Conservation (phyloP, 2,797 vertebrate species). For the Sebastes wilsoni region DNA sequence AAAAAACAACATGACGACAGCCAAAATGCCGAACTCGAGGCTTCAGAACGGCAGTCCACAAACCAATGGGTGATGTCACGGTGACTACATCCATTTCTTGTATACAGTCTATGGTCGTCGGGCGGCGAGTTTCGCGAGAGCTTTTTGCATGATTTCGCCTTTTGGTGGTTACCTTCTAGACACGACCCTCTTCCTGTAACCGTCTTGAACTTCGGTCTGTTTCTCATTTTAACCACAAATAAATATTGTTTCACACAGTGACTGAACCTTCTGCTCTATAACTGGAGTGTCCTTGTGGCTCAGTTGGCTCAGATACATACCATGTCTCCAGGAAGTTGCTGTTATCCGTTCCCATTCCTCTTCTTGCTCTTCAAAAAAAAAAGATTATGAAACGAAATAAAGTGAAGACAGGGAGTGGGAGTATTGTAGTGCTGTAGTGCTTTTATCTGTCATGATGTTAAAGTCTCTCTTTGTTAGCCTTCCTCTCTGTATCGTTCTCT, state of each 20-base stretch:
- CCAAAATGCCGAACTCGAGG: too few relatives aligned
- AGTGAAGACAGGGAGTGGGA: slow-evolving; percentile 26
- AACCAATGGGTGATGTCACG: too few relatives aligned
- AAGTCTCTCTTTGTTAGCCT: slow-evolving; percentile 19
- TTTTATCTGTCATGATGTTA: slow-evolving; percentile 43
- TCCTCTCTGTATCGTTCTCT: slow-evolving; percentile 1
- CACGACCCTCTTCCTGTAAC: background rate
- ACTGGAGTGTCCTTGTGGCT: background rate
- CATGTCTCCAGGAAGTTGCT: background rate
- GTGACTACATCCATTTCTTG: too few relatives aligned
- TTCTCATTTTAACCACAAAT: background rate
- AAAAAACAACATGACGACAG: too few relatives aligned
- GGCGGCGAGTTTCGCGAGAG: too few relatives aligned
- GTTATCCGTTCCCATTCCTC: background rate
- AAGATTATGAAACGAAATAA: background rate
- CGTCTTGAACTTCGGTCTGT: background rate
- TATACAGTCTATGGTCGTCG: too few relatives aligned
- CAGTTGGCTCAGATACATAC: background rate
- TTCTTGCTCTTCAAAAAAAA: slow-evolving; percentile 7
- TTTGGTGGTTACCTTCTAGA: too few relatives aligned
- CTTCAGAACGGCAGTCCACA: too few relatives aligned
- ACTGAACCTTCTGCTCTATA: background rate
- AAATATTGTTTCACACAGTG: background rate
- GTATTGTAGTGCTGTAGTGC: background rate
- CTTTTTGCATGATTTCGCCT: too few relatives aligned